phyloP scores from a whole-genome alignment of 2,888 invertebrate species.

The Ochropleura plecta region DNA sequence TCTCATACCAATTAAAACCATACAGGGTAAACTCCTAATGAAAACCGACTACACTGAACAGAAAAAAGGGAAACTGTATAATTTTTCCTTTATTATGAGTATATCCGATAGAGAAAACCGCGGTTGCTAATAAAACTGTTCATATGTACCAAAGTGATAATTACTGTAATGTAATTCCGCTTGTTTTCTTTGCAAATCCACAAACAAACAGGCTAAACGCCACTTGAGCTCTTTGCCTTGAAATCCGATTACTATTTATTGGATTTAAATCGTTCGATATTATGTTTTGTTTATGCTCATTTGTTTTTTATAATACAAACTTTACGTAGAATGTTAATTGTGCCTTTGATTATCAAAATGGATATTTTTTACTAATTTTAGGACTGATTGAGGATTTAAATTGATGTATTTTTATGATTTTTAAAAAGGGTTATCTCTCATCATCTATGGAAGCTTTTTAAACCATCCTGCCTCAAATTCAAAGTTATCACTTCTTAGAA shows the following conservation, averaged over 20 bases:
- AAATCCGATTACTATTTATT: constrained; percentile 54
- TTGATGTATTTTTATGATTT: background rate
- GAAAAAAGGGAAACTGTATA: constrained; percentile 10
- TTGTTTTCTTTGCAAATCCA: constrained; percentile 55
- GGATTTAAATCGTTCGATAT: constrained; percentile 41
- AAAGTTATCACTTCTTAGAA: background rate
- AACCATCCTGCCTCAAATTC: background rate
- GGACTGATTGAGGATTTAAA: constrained; percentile 7
- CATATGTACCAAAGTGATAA: constrained; percentile 54
- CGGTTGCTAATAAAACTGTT: constrained; percentile 55
- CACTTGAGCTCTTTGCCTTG: constrained; percentile 41
- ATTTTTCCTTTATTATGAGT: constrained; percentile 27
- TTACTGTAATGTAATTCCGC: constrained; percentile 57
- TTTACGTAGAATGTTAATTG: constrained; percentile 29
- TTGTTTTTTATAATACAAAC: constrained; percentile 44
- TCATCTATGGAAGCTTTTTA: background rate
- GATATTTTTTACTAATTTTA: background rate
- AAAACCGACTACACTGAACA: constrained; percentile 29
- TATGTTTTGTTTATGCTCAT: constrained; percentile 44
- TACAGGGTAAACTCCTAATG: constrained; percentile 20
- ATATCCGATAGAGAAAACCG: constrained; percentile 49
- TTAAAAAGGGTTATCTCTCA: background rate
- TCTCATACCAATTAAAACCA: constrained; percentile 20
- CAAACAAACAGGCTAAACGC: constrained; percentile 47
- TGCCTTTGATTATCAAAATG: constrained; percentile 23